Evolutionary conservation across 2,797 vertebrate genomes (phyloP), one percentile per base, ranked within the genome.

Genomic region (Eulemur coronatus): DNA sequence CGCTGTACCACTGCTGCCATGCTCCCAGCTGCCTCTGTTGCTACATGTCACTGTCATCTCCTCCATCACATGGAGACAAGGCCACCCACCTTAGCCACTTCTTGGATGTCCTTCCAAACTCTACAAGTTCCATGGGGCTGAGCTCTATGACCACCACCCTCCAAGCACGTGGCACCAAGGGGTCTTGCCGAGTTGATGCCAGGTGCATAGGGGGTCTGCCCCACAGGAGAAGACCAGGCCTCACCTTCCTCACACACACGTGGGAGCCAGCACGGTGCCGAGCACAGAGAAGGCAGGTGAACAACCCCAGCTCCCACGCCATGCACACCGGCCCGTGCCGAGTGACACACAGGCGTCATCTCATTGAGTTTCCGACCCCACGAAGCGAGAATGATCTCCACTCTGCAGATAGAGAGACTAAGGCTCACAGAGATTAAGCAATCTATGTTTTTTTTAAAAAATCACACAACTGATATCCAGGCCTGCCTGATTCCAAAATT

Each of bases 241-340:
- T 87, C 1, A 24, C 22, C 50, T 4, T 50, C 67, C 17, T 52
- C 61, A 46, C 2, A 2, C 55, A 46, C 9, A 67, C 26, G n/a
- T 7, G n/a, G 57, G n/a, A 9, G 12, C 69, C 20, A 20, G 12
- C 57, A 4, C 26, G 2, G 55, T 8, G 43, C 50, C 1, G 8
- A 52, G 33, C 48, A 43, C 52, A 18, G 41, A 84, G 72, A 33
- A 10, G 48, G 12, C 0, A n/a, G 48, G n/a, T 41, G 2, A 26
- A 33, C 24, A 18, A 22, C 20, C 43, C 7, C 5, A 22, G 72
- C 9, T 9, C 15, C 20, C 4, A 1, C 41, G 28, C 76, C 0
- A 0, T 4, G 43, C 33, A 13, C 22, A 4, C 13, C 73, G 7
- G 41, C 46, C 2, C 5, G 4, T 4, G 14, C 78, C 17, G 0